Conservation (phyloP, 1,140 invertebrate genomes). For the Diorhabda carinulata region DNA sequence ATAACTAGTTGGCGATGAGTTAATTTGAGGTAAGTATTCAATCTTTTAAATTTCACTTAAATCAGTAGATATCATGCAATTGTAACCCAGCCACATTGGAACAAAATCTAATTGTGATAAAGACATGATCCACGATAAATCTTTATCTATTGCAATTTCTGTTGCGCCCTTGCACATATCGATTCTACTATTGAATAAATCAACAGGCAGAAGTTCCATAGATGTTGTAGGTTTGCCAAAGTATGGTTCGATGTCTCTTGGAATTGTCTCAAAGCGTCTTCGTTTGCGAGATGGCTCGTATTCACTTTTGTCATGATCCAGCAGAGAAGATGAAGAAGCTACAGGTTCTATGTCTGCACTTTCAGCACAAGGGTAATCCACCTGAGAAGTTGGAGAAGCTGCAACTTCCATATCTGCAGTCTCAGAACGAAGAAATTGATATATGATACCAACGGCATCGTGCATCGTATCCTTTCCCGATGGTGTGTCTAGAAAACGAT, state of each 20-base stretch:
- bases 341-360: not conserved
- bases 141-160: constrained; percentile 37
- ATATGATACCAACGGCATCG: constrained; percentile 36
- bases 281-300: not conserved
- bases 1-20: constrained; percentile 28
- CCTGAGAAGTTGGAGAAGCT: not conserved
- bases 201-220: constrained; percentile 18
- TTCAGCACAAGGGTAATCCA: constrained; percentile 9
- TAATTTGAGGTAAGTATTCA: constrained; percentile 32
- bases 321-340: not conserved
- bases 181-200: constrained; percentile 20
- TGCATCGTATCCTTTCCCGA: constrained; percentile 49
- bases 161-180: constrained; percentile 23
- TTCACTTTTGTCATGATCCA: not conserved
- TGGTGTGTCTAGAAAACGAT: constrained; percentile 46
- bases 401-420: no score
- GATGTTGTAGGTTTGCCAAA: constrained; percentile 24
- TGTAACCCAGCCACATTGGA: constrained; percentile 44
- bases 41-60: constrained; percentile 36
- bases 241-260: constrained; percentile 27
- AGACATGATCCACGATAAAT: constrained; percentile 40
- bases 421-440: no score
- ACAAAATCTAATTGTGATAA: constrained; percentile 35
- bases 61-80: constrained; percentile 33
- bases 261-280: constrained; percentile 21